phyloP scores from a whole-genome alignment of 2,113 vertebrate species.

The Pipa parva region DNA sequence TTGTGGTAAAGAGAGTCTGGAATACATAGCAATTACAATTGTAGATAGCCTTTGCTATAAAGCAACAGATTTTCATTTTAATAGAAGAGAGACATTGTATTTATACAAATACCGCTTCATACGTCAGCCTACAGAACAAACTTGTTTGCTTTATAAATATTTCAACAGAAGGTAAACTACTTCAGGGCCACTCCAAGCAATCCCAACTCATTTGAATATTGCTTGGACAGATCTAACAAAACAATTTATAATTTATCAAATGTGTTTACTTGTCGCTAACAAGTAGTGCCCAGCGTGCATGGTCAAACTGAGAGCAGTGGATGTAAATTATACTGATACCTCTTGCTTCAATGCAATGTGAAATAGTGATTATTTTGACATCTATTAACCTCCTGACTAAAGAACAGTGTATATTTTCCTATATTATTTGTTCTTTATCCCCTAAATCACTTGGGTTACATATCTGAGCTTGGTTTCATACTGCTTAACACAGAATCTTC shows the following conservation, averaged over 20 bases:
- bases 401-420: conserved; percentile 66
- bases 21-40: too few relatives aligned
- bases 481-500: too few relatives aligned
- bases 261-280: conserved; percentile 98
- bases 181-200: conserved; percentile 75
- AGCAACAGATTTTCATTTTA: neutral
- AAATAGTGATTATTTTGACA: conserved; percentile 67
- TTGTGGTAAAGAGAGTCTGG: too few relatives aligned
- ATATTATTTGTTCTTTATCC: too few relatives aligned
- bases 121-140: neutral
- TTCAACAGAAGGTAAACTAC: conserved; percentile 49
- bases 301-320: conserved; percentile 68
- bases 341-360: conserved; percentile 1
- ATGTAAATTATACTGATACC: conserved; percentile 79
- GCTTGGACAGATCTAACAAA: conserved; percentile 70
- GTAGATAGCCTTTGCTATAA: too few relatives aligned
- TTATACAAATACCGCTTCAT: conserved; percentile 54
- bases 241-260: conserved; percentile 95
- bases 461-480: too few relatives aligned
- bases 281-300: conserved; percentile 77
- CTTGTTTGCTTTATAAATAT: conserved; percentile 58
- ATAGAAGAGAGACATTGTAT: conserved; percentile 42
- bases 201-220: conserved; percentile 95
- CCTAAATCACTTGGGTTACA: too few relatives aligned
- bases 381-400: conserved; percentile 87